A percentile compares a stretch with the other conserved stretches of the same genome.
These are phyloP conservation scores for Zophobas atratus DNA, from an alignment of 1,140 invertebrate species.

Conservation along the genomic window DNA sequence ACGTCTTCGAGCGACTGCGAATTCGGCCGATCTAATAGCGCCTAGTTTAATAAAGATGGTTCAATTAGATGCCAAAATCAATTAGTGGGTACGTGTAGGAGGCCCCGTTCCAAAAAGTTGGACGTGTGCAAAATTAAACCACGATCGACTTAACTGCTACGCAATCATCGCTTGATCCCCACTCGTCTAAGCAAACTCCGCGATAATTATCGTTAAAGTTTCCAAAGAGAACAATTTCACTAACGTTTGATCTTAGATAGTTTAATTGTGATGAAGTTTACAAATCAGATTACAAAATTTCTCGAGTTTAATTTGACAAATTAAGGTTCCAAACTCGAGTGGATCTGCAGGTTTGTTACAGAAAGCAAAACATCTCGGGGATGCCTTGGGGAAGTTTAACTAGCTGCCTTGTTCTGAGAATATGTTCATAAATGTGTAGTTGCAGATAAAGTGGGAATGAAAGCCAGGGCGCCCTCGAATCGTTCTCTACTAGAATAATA, in stretches of 20 bases:
- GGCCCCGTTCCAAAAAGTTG: slow-evolving; percentile 29
- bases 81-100: slow-evolving; percentile 24
- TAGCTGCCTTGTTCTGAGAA: slow-evolving; percentile 24
- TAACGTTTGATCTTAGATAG: slow-evolving; percentile 55
- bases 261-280: slow-evolving; percentile 55
- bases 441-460: slow-evolving; percentile 16
- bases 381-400: slow-evolving; percentile 34
- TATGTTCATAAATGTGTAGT: slow-evolving; percentile 41
- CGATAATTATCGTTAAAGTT: slow-evolving; percentile 49
- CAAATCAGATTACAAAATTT: slow-evolving; percentile 53
- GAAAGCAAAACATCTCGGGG: slow-evolving; percentile 28
- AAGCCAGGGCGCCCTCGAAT: not conserved
- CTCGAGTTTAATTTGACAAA: slow-evolving; percentile 49
- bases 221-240: slow-evolving; percentile 51
- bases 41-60: slow-evolving; percentile 1
- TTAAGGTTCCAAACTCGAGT: slow-evolving; percentile 34
- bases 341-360: slow-evolving; percentile 38
- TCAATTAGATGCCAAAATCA: slow-evolving; percentile 33
- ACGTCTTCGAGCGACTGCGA: not conserved
- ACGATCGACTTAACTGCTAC: slow-evolving; percentile 43
- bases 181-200: slow-evolving; percentile 29
- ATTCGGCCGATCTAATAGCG: not conserved
- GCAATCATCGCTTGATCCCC: slow-evolving; percentile 44
- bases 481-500: no score
- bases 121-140: slow-evolving; percentile 45